A percentile compares a stretch with the other conserved stretches of the same genome.
Evolutionary conservation across 2,797 vertebrate species (phyloP).

Genomic region (Cirrhinus molitorella): DNA sequence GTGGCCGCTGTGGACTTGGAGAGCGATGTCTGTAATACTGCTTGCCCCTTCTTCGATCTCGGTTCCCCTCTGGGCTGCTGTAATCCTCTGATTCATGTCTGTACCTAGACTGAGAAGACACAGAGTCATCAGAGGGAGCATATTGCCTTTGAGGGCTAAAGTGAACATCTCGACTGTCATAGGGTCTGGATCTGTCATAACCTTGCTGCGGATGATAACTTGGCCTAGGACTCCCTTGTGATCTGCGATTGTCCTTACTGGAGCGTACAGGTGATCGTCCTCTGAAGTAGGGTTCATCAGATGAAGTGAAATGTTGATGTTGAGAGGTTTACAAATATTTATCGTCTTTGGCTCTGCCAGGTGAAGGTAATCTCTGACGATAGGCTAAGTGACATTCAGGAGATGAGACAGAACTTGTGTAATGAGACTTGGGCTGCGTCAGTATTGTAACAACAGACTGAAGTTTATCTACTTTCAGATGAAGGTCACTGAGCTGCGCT

Average conservation of each 20-base stretch:
- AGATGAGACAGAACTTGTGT: neutral
- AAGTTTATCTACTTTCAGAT: constrained; percentile 6
- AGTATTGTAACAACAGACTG: neutral
- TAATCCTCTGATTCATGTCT: neutral
- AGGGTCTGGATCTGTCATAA: neutral
- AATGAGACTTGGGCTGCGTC: neutral
- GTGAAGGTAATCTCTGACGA: neutral
- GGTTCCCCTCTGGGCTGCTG: neutral
- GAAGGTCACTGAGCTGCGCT: constrained; percentile 8
- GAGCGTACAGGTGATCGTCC: neutral
- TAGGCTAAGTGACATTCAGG: neutral
- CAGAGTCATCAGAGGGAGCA: neutral
- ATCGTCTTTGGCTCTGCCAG: neutral
- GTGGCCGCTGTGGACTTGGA: neutral
- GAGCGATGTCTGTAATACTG: constrained; percentile 16
- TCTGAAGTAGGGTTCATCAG: constrained; percentile 2
- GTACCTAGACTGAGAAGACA: neutral
- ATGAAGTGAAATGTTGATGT: neutral
- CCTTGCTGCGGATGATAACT: neutral
- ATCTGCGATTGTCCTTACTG: neutral
- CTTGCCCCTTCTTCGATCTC: neutral
- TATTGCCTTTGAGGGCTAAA: neutral
- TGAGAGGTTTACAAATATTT: neutral
- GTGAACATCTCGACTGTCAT: neutral
- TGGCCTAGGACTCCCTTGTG: neutral